Base-by-base conservation (phyloP, 2,113 vertebrate genomes). In the Pimephales promelas region DNA sequence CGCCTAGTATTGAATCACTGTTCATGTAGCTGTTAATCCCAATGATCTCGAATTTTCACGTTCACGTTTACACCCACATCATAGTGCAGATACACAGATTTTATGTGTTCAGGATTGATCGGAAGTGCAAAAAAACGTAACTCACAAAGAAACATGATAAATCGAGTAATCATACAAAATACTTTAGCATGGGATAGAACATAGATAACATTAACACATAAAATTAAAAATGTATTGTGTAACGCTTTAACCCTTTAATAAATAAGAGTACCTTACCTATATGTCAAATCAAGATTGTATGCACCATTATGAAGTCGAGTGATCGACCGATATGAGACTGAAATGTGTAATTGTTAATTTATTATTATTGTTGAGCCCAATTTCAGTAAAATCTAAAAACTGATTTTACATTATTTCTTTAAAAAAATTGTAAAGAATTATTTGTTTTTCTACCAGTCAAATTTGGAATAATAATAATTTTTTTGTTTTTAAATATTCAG, bases 131-230 rank as follows among this genome's bases (percentile, higher is more conserved):
- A 76, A 34, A 18, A 72, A 26, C 10, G 0, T 20, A 61, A 43
- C 20, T 78, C 54, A 78, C 76, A 43, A 61, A 61, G 75, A 78
- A 78, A 43, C 36, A 43, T 34, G 14, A 74, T 28, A 28, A 24
- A 45, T 22, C 0, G 24, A 31, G 10, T 76, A 56, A 36, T 34
- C 62, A 54, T 81, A 81, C 43, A 4, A 18, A 81, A 40, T 14
- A 81, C 31, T 70, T 70, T 54, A 56, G 79, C 79, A 81, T 81
- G 79, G 31, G 26, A 31, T 66, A 81, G 64, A 56, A 28, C 24
- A 54, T 47, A 79, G 31, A 59, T 71, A 22, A n/a, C 52, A 40
- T 16, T 57, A 59, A 78, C 34, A 43, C 78, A 80, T 24, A 68
- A 68, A 36, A 34, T 77, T 1, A 57, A 77, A 57, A 9, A 77